These are phyloP conservation scores for Machimus atricapillus DNA, from an alignment of 2,888 invertebrate genomes.

Conservation along the genomic window DNA sequence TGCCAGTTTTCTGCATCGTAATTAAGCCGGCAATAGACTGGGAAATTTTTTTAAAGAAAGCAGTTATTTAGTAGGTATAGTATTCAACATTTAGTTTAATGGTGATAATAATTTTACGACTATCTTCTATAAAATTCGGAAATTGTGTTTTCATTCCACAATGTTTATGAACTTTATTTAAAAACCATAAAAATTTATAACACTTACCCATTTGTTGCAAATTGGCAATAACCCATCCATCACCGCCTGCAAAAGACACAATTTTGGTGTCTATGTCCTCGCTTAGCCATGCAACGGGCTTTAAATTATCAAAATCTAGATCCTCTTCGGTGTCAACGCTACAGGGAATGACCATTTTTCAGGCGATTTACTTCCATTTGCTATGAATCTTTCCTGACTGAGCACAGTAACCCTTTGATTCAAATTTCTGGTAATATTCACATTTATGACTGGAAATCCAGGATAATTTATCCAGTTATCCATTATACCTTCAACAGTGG, in stretches of 20 bases:
- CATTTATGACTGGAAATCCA: conserved; percentile 22
- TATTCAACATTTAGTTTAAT: background rate
- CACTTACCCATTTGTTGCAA: conserved; percentile 7
- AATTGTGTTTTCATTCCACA: too few relatives aligned
- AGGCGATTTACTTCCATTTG: background rate
- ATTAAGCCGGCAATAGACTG: conserved; percentile 23
- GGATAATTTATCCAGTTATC: conserved; percentile 1
- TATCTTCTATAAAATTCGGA: too few relatives aligned
- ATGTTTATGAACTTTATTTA: too few relatives aligned
- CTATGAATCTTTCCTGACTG: conserved; percentile 15
- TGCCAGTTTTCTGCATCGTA: conserved; percentile 40
- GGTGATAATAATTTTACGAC: too few relatives aligned
- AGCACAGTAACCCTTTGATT: background rate
- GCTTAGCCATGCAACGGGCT: background rate
- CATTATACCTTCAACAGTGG: conserved; percentile 26
- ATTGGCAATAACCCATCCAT: conserved; percentile 36
- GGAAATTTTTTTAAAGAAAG: background rate
- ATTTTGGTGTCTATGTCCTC: background rate
- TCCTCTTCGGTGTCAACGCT: background rate
- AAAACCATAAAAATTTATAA: background rate
- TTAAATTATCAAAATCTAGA: background rate
- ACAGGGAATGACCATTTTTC: conserved; percentile 41
- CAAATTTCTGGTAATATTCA: background rate
- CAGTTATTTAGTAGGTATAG: too few relatives aligned
- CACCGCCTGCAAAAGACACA: background rate